These are phyloP conservation scores for Falco punctatus DNA, from an alignment of 2,113 vertebrate species.

Conservation along the genomic window DNA sequence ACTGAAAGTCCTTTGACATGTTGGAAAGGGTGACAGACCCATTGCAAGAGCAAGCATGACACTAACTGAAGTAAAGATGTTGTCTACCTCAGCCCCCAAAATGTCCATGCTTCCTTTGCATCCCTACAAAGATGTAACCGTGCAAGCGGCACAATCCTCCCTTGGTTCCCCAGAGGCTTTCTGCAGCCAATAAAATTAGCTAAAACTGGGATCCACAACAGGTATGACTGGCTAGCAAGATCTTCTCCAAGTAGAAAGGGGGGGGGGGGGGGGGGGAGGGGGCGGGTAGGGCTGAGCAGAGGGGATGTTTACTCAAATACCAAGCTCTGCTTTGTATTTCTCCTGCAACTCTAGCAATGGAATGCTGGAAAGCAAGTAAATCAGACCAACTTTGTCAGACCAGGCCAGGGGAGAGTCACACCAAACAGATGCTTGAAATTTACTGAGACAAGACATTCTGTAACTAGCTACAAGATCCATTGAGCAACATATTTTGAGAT, in stretches of 20 bases:
- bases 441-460: not conserved
- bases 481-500: not conserved
- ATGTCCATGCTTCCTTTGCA: not conserved
- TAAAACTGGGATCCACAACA: not conserved
- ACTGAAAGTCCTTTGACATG: not conserved
- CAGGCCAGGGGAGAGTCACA: not conserved
- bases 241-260: not conserved
- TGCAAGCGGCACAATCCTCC: not conserved
- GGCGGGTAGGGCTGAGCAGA: no score
- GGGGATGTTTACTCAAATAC: not conserved
- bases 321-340: not conserved
- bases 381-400: not conserved
- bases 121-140: not conserved
- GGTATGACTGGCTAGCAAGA: not conserved
- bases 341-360: not conserved
- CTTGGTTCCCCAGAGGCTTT: not conserved
- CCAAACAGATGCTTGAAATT: not conserved
- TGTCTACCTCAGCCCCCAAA: not conserved
- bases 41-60: not conserved
- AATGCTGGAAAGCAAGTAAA: not conserved
- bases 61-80: not conserved
- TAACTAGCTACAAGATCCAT: not conserved
- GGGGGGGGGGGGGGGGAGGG: no score
- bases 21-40: rapidly evolving
- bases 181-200: not conserved